Percentiles rank a stretch among this genome's conserved stretches.
Conservation (phyloP, 2,113 vertebrate genomes). For the Notarius lentiginosus region DNA sequence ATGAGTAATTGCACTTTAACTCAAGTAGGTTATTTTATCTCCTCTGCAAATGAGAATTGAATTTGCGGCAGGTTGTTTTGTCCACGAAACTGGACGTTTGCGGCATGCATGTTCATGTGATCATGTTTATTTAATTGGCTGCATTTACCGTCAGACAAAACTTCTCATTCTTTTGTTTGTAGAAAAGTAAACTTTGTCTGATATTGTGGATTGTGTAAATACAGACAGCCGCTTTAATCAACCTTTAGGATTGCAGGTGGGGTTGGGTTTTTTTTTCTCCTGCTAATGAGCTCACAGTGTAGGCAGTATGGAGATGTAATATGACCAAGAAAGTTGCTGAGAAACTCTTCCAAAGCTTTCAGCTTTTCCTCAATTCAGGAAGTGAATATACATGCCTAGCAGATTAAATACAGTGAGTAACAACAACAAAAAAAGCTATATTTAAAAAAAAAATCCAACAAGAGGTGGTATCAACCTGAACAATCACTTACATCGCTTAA, state of each 20-base stretch:
- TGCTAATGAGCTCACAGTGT: background rate
- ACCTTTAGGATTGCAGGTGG: background rate
- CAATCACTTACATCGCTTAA: background rate
- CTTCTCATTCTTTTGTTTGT: background rate
- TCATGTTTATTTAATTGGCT: background rate
- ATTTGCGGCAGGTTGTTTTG: background rate
- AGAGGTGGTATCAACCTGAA: background rate
- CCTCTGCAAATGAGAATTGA: background rate
- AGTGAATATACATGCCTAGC: background rate
- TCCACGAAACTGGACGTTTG: background rate
- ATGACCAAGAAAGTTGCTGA: background rate
- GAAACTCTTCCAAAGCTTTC: background rate
- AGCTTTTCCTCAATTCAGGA: background rate
- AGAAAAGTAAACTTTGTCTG: background rate
- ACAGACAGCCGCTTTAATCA: background rate
- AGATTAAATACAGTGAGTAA: background rate
- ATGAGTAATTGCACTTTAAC: background rate
- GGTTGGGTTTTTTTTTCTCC: background rate
- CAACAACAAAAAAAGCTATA: background rate
- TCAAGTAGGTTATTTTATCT: background rate
- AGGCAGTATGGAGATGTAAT: background rate
- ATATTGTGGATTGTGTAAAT: background rate
- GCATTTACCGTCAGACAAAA: background rate
- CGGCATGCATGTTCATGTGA: background rate
- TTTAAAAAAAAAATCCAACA: background rate